phyloP scores from a whole-genome alignment of 1,140 invertebrate species.

The Diorhabda sublineata region DNA sequence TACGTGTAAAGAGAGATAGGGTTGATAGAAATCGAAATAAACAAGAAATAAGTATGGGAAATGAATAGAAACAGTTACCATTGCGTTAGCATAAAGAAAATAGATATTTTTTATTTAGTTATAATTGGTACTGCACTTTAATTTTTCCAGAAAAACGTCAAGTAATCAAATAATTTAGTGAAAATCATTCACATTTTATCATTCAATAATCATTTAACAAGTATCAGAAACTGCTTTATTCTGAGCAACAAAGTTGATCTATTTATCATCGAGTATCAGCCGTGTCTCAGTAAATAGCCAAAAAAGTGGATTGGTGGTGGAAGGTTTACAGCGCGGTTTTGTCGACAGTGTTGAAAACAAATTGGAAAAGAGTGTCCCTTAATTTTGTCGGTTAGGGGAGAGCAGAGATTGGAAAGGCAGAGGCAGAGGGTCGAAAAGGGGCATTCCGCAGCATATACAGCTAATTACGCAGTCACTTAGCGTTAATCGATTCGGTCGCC shows the following conservation, averaged over 20 bases:
- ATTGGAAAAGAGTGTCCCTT: constrained; percentile 27
- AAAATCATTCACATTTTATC: too few species aligned
- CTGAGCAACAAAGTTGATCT: not conserved
- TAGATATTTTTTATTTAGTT: too few species aligned
- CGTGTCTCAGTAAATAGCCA: not conserved
- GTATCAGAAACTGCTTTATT: too few species aligned
- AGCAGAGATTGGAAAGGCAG: constrained; percentile 13
- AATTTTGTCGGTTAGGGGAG: constrained; percentile 27
- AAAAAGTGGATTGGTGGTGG: not conserved
- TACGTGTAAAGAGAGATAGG: too few species aligned
- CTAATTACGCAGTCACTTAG: constrained; percentile 50
- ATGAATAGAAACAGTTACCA: too few species aligned
- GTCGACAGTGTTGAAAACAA: constrained; percentile 23
- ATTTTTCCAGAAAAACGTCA: too few species aligned
- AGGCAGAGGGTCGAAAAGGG: constrained; percentile 16
- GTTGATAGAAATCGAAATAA: too few species aligned
- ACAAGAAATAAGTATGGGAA: too few species aligned
- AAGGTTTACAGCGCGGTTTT: constrained; percentile 14
- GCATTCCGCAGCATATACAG: constrained; percentile 40
- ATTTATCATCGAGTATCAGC: not conserved
- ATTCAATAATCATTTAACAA: too few species aligned
- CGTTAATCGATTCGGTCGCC: constrained; percentile 49
- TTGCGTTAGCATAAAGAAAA: too few species aligned
- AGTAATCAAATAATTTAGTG: too few species aligned
- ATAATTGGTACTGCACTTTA: too few species aligned